Evolutionary conservation across 2,797 vertebrate species (phyloP).

Genomic region (Coregonus ussuriensis): DNA sequence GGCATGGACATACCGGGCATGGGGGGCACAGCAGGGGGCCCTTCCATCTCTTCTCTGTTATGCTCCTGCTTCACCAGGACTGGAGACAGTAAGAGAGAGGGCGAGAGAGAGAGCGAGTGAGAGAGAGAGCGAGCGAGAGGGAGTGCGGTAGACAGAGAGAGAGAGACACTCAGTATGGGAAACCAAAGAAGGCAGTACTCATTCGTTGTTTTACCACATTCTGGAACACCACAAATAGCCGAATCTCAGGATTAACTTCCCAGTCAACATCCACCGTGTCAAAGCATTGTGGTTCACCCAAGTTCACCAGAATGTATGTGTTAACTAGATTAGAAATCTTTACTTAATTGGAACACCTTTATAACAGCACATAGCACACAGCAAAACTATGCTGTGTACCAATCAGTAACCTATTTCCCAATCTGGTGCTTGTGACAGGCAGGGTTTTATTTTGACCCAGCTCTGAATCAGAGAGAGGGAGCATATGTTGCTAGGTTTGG

Average conservation of each 20-base stretch:
- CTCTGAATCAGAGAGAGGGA: conserved; percentile 72
- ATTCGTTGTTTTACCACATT: conserved; percentile 26
- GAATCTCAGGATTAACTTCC: conserved; percentile 17
- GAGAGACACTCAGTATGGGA: neutral
- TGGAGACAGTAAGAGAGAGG: conserved; percentile 57
- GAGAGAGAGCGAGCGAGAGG: conserved; percentile 3
- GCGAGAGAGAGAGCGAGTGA: conserved; percentile 14
- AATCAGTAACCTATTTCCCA: conserved; percentile 81
- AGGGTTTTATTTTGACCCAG: conserved; percentile 78
- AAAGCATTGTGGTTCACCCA: neutral
- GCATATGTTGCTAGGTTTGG: conserved; percentile 78
- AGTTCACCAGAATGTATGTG: neutral
- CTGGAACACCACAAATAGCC: conserved; percentile 9
- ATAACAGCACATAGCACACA: conserved; percentile 57
- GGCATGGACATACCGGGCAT: conserved; percentile 78
- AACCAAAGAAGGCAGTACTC: no score
- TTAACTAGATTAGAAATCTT: conserved; percentile 17
- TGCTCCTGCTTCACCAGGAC: conserved; percentile 96
- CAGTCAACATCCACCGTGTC: neutral
- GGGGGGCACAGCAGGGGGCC: conserved; percentile 75
- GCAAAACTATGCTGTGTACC: conserved; percentile 54
- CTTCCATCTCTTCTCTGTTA: conserved; percentile 89
- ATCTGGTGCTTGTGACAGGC: conserved; percentile 78
- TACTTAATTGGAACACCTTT: conserved; percentile 61
- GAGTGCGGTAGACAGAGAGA: neutral